A percentile compares a stretch with the other conserved stretches of the same genome.
Conservation (phyloP, 2,797 vertebrate species). For the Oophaga sylvatica region DNA sequence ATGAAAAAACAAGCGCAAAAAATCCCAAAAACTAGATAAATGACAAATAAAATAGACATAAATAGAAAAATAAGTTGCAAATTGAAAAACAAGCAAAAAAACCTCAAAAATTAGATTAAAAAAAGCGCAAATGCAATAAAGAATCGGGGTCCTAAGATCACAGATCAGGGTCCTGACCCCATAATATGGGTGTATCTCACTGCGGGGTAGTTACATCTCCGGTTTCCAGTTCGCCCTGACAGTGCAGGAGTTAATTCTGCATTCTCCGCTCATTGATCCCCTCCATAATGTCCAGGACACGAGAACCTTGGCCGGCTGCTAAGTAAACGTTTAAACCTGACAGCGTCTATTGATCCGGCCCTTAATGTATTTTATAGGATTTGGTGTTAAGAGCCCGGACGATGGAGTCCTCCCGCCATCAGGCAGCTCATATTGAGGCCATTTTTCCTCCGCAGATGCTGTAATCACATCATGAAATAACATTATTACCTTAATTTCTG, state of each 20-base stretch:
- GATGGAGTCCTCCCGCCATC: neutral
- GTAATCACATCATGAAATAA: neutral
- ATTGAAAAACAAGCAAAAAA: no score
- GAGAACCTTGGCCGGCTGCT: constrained; percentile 26
- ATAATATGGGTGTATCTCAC: no score
- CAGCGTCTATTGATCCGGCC: constrained; percentile 41
- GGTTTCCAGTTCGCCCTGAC: neutral
- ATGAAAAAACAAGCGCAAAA: no score
- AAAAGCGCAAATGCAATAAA: no score
- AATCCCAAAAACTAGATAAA: no score
- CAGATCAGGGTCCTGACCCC: no score
- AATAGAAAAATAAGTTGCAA: no score
- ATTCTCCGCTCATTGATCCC: constrained; percentile 34
- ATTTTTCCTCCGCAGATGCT: neutral
- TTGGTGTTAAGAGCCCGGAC: neutral
- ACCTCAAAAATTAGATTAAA: no score
- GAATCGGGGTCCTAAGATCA: no score
- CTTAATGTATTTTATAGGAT: constrained; percentile 33
- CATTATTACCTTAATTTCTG: constrained; percentile 2
- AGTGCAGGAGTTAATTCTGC: constrained; percentile 24
- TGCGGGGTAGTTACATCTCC: neutral
- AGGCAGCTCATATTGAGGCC: neutral
- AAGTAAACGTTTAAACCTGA: constrained; percentile 25
- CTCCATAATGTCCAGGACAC: neutral
- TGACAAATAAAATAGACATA: no score